Conservation (phyloP, 2,888 invertebrate species). For the Xanthorhoe designata region DNA sequence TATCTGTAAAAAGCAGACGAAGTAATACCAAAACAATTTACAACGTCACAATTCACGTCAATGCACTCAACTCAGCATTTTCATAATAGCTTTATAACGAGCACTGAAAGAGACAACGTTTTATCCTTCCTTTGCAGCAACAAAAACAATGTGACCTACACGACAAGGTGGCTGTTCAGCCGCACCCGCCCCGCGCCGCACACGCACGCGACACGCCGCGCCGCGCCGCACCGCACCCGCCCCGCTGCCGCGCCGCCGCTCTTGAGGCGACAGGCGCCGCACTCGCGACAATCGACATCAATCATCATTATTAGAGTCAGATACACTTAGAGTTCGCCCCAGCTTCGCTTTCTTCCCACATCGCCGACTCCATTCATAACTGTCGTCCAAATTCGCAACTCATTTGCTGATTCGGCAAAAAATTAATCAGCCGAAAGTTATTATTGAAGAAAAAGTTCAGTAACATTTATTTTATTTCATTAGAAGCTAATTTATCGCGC, state of each 20-base stretch:
- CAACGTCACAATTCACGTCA: constrained; percentile 14
- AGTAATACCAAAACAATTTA: constrained; percentile 17
- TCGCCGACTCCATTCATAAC: constrained; percentile 41
- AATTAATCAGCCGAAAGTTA: constrained; percentile 17
- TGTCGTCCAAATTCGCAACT: constrained; percentile 40
- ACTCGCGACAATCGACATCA: constrained; percentile 29
- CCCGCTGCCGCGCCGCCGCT: constrained; percentile 4
- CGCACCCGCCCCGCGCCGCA: neutral
- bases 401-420: constrained; percentile 36
- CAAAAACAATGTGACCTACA: constrained; percentile 20
- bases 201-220: neutral
- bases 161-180: neutral
- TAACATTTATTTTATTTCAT: constrained; percentile 10
- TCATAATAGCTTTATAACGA: constrained; percentile 32
- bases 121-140: constrained; percentile 23
- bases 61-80: constrained; percentile 11
- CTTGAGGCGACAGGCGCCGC: constrained; percentile 1
- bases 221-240: constrained; percentile 2
- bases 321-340: constrained; percentile 36
- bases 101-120: constrained; percentile 29
- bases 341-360: constrained; percentile 33
- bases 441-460: constrained; percentile 17
- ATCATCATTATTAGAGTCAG: constrained; percentile 42
- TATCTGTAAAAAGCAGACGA: constrained; percentile 12
- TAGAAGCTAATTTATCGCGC: neutral